These are phyloP conservation scores for Himalopsyche kuldschensis DNA, from an alignment of 2,888 invertebrate genomes.

Conservation along the genomic window DNA sequence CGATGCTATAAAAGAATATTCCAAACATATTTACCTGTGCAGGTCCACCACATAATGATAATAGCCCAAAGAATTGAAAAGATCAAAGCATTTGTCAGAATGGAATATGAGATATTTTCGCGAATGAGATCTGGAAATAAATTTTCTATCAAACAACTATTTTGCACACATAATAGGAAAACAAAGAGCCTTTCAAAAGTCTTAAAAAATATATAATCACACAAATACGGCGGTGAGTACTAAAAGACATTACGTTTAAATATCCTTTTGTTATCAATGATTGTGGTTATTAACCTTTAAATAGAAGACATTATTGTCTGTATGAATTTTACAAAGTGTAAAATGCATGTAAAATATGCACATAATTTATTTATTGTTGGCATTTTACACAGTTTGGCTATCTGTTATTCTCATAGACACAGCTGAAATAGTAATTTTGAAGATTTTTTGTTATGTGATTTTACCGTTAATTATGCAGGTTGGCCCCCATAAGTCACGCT, in stretches of 20 bases:
- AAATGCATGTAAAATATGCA: not conserved
- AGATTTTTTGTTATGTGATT: not conserved
- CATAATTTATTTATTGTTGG: not conserved
- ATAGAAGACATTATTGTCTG: not conserved
- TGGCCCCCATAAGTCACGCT: no score
- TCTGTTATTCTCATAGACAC: not conserved
- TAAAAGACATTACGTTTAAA: not conserved
- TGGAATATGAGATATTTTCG: conserved; percentile 24
- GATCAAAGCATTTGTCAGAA: conserved; percentile 25
- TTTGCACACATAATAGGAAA: not conserved
- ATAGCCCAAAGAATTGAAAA: conserved; percentile 14
- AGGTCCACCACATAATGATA: conserved; percentile 19
- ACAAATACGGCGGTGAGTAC: not conserved
- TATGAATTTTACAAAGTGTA: not conserved
- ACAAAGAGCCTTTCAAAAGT: not conserved
- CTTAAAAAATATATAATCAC: not conserved
- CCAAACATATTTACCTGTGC: conserved; percentile 19
- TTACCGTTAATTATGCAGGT: not conserved
- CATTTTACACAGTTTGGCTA: not conserved
- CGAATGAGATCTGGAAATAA: conserved; percentile 8
- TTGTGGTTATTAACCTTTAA: not conserved
- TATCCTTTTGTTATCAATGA: no score
- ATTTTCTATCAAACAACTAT: not conserved
- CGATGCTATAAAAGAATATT: not conserved
- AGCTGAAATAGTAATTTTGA: not conserved